Conservation (phyloP, 2,797 vertebrate genomes). For the Oreortyx pictus region DNA sequence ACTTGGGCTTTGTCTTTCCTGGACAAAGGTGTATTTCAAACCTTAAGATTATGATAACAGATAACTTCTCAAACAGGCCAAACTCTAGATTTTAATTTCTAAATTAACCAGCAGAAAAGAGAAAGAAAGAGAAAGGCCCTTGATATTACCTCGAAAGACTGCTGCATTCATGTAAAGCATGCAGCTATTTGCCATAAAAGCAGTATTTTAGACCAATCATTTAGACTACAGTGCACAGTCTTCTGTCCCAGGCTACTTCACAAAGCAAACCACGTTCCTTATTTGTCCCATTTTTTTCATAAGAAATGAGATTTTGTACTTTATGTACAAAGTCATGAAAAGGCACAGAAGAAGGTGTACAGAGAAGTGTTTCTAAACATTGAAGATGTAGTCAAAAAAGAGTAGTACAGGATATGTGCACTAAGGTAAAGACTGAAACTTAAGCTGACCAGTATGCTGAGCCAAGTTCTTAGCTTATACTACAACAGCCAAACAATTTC, state of each 20-base stretch:
- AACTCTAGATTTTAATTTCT: not conserved
- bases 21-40: not conserved
- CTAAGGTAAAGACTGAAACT: not conserved
- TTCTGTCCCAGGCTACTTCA: not conserved
- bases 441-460: not conserved
- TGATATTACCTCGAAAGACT: not conserved
- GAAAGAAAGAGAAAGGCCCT: not conserved
- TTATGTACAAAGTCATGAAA: not conserved
- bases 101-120: not conserved
- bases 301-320: not conserved
- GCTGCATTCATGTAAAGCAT: not conserved
- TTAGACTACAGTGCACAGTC: not conserved
- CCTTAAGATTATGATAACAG: not conserved
- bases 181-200: not conserved
- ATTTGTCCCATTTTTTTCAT: not conserved
- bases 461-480: not conserved
- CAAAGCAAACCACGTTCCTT: not conserved
- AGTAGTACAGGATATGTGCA: not conserved
- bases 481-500: not conserved
- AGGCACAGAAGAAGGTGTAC: not conserved
- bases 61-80: not conserved
- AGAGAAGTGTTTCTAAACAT: not conserved
- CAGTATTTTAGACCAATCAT: not conserved
- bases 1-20: not conserved
- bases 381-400: not conserved